A percentile compares a stretch with the other conserved stretches of the same genome.
Conservation (phyloP, 2,888 invertebrate genomes). For the Drosophila paranaensis region DNA sequence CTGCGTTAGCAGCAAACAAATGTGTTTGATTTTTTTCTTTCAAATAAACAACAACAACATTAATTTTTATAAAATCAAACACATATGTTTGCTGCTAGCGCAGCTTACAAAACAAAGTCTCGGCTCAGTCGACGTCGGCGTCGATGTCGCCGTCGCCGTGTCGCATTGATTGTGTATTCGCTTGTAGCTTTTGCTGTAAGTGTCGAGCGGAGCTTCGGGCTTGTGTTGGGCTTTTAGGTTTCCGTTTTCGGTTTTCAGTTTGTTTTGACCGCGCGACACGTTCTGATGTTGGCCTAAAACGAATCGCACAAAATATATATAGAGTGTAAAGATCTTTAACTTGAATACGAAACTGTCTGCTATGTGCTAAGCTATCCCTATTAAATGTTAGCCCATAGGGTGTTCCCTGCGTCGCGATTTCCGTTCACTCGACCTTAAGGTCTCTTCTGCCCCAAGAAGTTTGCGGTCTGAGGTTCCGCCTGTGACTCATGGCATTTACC, state of each 20-base stretch:
- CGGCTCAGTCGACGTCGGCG: no score
- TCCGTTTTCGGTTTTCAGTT: constrained; percentile 58
- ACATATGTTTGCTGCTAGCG: no score
- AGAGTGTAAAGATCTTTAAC: constrained; percentile 14
- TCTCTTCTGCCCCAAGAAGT: constrained; percentile 18
- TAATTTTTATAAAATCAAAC: no score
- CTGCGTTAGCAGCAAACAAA: constrained; percentile 43
- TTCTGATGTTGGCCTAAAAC: constrained; percentile 56
- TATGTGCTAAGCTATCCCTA: background rate
- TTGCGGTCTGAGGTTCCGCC: constrained; percentile 11
- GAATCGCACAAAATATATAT: constrained; percentile 17
- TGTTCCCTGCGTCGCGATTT: background rate
- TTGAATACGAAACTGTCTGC: background rate
- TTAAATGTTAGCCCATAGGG: background rate
- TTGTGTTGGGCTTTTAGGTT: constrained; percentile 40
- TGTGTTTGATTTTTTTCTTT: constrained; percentile 12
- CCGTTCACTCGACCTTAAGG: background rate
- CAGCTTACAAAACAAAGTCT: no score
- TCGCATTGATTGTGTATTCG: no score
- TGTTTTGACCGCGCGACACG: constrained; percentile 58
- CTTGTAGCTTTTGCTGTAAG: constrained; percentile 21
- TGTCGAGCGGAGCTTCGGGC: constrained; percentile 35
- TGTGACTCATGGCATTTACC: constrained; percentile 25
- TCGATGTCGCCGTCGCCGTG: no score
- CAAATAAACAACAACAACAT: no score